Base-by-base conservation (phyloP, 2,113 vertebrate species). In the Mionectes macconnelli region DNA sequence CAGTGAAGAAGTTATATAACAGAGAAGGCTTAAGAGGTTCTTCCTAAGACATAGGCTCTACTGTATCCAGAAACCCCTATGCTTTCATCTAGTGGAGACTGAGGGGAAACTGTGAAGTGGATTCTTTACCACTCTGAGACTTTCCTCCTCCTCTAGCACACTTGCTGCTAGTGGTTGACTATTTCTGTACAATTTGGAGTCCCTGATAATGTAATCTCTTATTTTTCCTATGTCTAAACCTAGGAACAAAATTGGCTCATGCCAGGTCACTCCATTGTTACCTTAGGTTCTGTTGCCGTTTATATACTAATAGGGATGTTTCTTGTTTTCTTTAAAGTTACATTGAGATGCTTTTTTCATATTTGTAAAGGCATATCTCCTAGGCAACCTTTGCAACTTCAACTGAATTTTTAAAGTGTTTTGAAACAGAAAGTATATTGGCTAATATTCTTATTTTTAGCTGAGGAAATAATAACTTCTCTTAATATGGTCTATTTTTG, bases 401-500 rank as follows among this genome's bases (percentile, higher is more conserved):
- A 93, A 53, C n/a, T 81, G 44, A 57, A 4, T 80, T 56, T 42
- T 91, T 35, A 57, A 55, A 72, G 68, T 56, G 21, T 94, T 86
- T 57, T 33, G 47, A 77, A 84, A 62, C 23, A 60, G n/a, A 59
- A 89, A 31, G 8, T 67, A 14, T 74, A 44, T 63, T 57, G 31
- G n/a, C 33, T 30, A 90, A 60, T 30, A 50, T 83, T 94, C 87
- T 82, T 72, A 60, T 78, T 92, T 95, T 64, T 23, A 92, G 47
- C 33, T 68, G 78, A 74, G 88, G 52, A 52, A 89, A 63, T 73
- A 47, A 72, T 55, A 88, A 75, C 20, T 76, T 96, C 42, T 95
- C 55, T 76, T 97, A 95, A 97, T 66, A 84, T 81, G 44, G 95
- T 90, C 35, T 93, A 14, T 15, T 96, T 96, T 70, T 70, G 96